Percentiles rank a stretch among this genome's conserved stretches.
These are phyloP conservation scores for Anseranas semipalmata DNA, from an alignment of 2,113 vertebrate genomes.

Conservation along the genomic window DNA sequence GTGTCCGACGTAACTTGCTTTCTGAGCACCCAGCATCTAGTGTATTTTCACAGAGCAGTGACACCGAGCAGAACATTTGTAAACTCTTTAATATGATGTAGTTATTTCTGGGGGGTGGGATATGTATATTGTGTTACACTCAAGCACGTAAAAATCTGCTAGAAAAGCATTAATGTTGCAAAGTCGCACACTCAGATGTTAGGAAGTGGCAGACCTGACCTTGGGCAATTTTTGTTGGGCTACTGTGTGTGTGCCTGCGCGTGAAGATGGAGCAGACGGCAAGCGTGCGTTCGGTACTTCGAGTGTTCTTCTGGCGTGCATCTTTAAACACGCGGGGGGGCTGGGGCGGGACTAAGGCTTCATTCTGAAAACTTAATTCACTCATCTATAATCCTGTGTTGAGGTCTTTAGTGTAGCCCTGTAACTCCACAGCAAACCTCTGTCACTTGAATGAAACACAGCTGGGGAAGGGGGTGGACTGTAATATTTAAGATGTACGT, in stretches of 20 bases:
- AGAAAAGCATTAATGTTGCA: conserved; percentile 41
- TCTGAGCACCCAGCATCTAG: neutral
- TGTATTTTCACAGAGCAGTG: neutral
- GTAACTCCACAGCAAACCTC: neutral
- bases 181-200: neutral
- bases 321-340: neutral
- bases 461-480: neutral
- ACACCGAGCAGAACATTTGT: conserved; percentile 24
- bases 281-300: neutral
- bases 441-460: neutral
- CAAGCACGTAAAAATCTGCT: conserved; percentile 13
- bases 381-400: rapidly evolving
- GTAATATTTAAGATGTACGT: rapidly evolving
- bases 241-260: neutral
- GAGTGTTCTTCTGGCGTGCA: neutral
- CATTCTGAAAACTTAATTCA: neutral
- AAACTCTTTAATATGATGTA: conserved; percentile 55
- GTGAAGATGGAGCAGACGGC: neutral
- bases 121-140: conserved; percentile 36
- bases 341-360: neutral
- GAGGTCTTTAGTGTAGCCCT: neutral
- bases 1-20: neutral
- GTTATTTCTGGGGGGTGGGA: conserved; percentile 49
- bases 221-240: neutral
- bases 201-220: neutral